Evolutionary conservation across 2,113 vertebrate genomes (phyloP).

Genomic region (Smithornis capensis): DNA sequence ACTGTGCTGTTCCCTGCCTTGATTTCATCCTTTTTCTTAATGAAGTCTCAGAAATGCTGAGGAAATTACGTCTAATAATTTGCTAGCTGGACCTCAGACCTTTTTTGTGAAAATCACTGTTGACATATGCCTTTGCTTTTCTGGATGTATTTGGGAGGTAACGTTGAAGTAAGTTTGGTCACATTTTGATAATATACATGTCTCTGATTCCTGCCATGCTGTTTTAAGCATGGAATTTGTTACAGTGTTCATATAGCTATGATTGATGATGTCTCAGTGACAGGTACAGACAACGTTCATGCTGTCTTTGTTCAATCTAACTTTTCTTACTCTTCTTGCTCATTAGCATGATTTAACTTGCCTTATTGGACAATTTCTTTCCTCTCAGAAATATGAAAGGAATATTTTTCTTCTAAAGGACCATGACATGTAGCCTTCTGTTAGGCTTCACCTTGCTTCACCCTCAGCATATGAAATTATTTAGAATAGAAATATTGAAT

Average conservation of each 20-base stretch:
- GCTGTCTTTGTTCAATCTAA: not conserved
- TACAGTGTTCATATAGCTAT: not conserved
- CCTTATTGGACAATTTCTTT: not conserved
- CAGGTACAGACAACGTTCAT: not conserved
- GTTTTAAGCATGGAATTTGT: not conserved
- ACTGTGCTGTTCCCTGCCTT: not conserved
- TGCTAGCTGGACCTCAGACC: not conserved
- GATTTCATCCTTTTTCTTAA: not conserved
- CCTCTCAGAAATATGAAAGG: not conserved
- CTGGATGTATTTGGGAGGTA: not conserved
- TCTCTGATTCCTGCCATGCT: conserved; percentile 4
- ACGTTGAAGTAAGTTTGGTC: not conserved
- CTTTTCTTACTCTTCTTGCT: not conserved
- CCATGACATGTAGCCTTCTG: not conserved
- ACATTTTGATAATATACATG: conserved; percentile 16
- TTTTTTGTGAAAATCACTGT: not conserved
- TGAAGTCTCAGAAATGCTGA: not conserved
- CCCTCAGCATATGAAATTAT: not conserved
- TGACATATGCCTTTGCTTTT: not conserved
- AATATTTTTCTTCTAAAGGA: not conserved
- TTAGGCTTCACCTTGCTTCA: not conserved
- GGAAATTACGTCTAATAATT: not conserved
- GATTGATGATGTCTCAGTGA: not conserved
- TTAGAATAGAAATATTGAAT: not conserved
- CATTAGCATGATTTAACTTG: not conserved